A percentile compares a stretch with the other conserved stretches of the same genome.
Conservation (phyloP, 2,888 invertebrate genomes). For the Pandemis cinnamomeana region DNA sequence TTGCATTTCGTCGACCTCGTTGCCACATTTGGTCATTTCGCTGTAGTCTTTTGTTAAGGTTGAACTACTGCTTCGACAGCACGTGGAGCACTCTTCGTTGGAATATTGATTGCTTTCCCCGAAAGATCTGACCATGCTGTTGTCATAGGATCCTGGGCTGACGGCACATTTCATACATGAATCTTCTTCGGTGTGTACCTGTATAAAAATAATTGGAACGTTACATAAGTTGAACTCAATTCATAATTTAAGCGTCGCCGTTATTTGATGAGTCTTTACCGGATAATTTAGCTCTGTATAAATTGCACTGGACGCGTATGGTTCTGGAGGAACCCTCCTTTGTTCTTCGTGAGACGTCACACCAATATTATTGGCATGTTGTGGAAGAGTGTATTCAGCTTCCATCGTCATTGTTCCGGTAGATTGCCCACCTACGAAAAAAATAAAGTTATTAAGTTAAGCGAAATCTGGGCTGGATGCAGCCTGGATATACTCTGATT, state of each 20-base stretch:
- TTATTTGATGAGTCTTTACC: conserved; percentile 51
- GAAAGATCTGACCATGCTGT: conserved; percentile 79
- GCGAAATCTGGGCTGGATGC: neutral
- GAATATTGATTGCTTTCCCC: conserved; percentile 79
- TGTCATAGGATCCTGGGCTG: conserved; percentile 83
- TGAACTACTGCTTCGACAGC: conserved; percentile 77
- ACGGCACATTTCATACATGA: conserved; percentile 83
- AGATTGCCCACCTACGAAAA: conserved; percentile 65
- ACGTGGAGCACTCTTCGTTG: conserved; percentile 80
- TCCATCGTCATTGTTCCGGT: conserved; percentile 78
- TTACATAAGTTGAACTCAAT: neutral
- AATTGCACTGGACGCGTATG: conserved; percentile 90
- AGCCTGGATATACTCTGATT: no score
- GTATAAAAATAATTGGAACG: conserved; percentile 48
- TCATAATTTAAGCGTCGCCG: neutral
- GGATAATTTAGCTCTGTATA: conserved; percentile 80
- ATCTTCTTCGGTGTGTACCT: conserved; percentile 82
- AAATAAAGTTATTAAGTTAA: no score
- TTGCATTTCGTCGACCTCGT: conserved; percentile 71
- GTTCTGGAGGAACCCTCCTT: conserved; percentile 83
- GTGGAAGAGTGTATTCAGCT: conserved; percentile 79
- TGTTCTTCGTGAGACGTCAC: conserved; percentile 71
- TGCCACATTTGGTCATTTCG: conserved; percentile 82
- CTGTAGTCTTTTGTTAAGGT: conserved; percentile 80
- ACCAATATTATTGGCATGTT: conserved; percentile 69